Evolutionary conservation across 2,113 vertebrate genomes (phyloP), one percentile per base, ranked within the genome.

Genomic region (Gasterosteus aculeatus): DNA sequence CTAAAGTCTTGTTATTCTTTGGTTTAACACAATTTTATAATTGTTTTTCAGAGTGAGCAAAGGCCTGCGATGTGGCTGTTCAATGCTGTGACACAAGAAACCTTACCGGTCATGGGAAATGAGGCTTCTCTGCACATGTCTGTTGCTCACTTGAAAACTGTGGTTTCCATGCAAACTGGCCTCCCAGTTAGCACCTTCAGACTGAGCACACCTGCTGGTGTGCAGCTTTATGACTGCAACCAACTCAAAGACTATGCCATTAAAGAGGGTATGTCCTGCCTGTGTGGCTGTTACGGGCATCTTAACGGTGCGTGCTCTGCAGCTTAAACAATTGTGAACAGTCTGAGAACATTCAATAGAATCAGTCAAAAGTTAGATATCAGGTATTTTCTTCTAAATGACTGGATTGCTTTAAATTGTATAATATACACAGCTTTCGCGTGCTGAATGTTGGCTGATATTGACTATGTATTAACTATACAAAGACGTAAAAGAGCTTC

Each of bases 181-280:
- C 87, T 95, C 16, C 94, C 94, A 0, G 87, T 94, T 85, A 92
- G 94, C 35, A 73, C 90, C 70, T 95, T 94, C 82, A 94, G 92
- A 68, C 90, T 95, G 54, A 88, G 92, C 57, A 93, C 89, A 12
- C 74, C 77, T 26, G 39, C 54, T 0, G 91, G 91, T 56, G 69
- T 85, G 51, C 90, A 94, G 16, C 94, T 95, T 78, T 95, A 93
- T 5, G 91, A 95, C 88, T 95, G 94, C 87, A 95, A 95, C 82
- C 72, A 16, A 4, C 88, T 95, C n/a, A 72, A 81, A 1, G 85
- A 93, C 74, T 94, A 95, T 72, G 77, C 76, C 51, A 78, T 82
- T 26, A 82, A 90, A 71, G 63, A 83, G 18, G 93, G 93, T 95
- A 94, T 39, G 68, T 15, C 2, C 35, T 41, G 19, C 77, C 16